A percentile compares a stretch with the other conserved stretches of the same genome.
Conservation (phyloP, 2,888 invertebrate genomes). For the Diaphora mendica region DNA sequence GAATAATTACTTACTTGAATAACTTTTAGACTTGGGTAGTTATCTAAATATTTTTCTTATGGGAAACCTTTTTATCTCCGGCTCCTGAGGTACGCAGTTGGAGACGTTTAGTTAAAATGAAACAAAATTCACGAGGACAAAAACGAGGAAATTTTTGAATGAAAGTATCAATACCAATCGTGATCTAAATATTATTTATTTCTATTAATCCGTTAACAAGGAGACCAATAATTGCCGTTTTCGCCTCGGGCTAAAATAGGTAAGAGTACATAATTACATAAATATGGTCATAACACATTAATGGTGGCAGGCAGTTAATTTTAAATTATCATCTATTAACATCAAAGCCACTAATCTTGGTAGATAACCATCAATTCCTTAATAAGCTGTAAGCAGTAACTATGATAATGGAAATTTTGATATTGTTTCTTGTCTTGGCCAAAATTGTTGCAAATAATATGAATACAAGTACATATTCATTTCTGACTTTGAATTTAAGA, state of each 20-base stretch:
- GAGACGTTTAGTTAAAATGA: too few species aligned
- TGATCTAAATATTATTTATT: neutral
- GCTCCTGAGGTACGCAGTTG: too few species aligned
- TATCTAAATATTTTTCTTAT: too few species aligned
- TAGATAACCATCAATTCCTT: slow-evolving; percentile 30
- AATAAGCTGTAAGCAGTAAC: slow-evolving; percentile 1
- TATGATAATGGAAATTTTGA: slow-evolving; percentile 20
- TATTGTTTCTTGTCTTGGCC: neutral
- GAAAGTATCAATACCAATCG: neutral
- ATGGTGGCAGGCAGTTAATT: slow-evolving; percentile 31
- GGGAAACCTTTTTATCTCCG: too few species aligned
- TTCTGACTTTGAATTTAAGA: too few species aligned
- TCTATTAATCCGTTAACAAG: neutral
- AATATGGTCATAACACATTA: slow-evolving; percentile 4
- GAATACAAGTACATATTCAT: neutral
- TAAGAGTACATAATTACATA: neutral
- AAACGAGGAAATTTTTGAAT: neutral
- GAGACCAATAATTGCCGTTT: neutral
- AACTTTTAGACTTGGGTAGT: too few species aligned
- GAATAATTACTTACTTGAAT: too few species aligned
- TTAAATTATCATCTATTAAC: slow-evolving; percentile 29
- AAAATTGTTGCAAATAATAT: neutral
- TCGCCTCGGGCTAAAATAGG: too few species aligned
- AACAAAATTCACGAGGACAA: too few species aligned
- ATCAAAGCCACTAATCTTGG: slow-evolving; percentile 26